Evolutionary conservation across 64 coral and sea anemone genomes (phyloP).

Genomic region (Porites lutea): DNA sequence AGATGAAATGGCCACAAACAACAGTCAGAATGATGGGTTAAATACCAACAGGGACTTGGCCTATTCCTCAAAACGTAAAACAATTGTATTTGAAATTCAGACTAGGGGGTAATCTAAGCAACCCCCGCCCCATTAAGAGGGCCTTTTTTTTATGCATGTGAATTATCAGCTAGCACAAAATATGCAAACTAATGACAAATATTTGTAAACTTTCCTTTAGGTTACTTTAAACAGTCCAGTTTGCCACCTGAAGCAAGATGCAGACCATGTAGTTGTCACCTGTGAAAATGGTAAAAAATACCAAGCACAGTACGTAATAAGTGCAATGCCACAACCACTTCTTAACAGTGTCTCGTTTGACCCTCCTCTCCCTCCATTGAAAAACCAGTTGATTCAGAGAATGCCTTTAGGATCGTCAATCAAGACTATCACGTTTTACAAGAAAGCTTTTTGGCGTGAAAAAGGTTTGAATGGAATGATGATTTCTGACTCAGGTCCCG

Average conservation of each 20-base stretch:
- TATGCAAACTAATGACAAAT: no score
- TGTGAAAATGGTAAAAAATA: conserved; percentile 90
- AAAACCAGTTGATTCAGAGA: conserved; percentile 91
- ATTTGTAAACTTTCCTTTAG: conserved; percentile 43
- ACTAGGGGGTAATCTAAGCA: no score
- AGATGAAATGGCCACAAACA: no score
- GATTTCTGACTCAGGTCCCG: conserved; percentile 89
- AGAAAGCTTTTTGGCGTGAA: conserved; percentile 84
- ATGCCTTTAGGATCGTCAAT: conserved; percentile 98
- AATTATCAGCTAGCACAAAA: no score
- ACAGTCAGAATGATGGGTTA: no score
- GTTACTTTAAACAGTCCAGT: conserved; percentile 90
- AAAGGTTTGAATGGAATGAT: conserved; percentile 83
- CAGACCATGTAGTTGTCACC: conserved; percentile 76
- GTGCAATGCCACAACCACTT: conserved; percentile 97
- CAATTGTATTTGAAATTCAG: no score
- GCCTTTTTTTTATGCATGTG: no score
- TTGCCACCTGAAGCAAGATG: conserved; percentile 66
- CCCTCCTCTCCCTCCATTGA: conserved; percentile 90
- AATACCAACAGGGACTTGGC: no score
- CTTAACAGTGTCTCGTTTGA: conserved; percentile 88
- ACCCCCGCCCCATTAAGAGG: no score
- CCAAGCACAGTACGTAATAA: conserved; percentile 83
- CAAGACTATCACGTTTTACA: conserved; percentile 95
- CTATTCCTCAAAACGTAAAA: no score